Evolutionary conservation across 1,140 invertebrate genomes (phyloP).

Genomic region (Drosophila micromelanica): DNA sequence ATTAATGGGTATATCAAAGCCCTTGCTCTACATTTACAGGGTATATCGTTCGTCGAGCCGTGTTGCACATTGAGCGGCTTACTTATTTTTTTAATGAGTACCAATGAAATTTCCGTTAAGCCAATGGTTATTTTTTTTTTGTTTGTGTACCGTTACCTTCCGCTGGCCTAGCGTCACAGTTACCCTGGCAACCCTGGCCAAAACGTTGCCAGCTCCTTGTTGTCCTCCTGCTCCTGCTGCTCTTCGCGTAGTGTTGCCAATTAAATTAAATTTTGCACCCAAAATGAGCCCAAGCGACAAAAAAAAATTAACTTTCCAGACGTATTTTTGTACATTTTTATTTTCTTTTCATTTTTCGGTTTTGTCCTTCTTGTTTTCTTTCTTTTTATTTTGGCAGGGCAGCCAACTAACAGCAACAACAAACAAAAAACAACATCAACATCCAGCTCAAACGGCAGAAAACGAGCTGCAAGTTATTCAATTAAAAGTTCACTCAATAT

Average conservation of each 20-base stretch:
- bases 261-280: constrained; percentile 66
- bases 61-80: not conserved
- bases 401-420: constrained; percentile 67
- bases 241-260: constrained; percentile 49
- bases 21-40: too few relatives aligned
- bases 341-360: constrained; percentile 29
- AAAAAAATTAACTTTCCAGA: constrained; percentile 68
- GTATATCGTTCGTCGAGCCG: not conserved
- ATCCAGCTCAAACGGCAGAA: constrained; percentile 48
- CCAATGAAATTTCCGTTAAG: constrained; percentile 72
- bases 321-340: constrained; percentile 53
- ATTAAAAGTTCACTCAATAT: constrained; percentile 74
- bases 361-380: constrained; percentile 18
- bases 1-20: too few relatives aligned
- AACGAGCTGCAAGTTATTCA: constrained; percentile 79
- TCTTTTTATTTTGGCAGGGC: constrained; percentile 28
- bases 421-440: constrained; percentile 16
- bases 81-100: constrained; percentile 66
- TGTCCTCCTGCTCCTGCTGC: not conserved
- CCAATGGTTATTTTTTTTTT: constrained; percentile 19
- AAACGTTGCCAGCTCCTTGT: constrained; percentile 34
- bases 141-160: constrained; percentile 20
- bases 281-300: constrained; percentile 31
- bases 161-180: constrained; percentile 13
- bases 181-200: constrained; percentile 46